Evolutionary conservation across 2,888 invertebrate genomes (phyloP).

Genomic region (Belgica antarctica): DNA sequence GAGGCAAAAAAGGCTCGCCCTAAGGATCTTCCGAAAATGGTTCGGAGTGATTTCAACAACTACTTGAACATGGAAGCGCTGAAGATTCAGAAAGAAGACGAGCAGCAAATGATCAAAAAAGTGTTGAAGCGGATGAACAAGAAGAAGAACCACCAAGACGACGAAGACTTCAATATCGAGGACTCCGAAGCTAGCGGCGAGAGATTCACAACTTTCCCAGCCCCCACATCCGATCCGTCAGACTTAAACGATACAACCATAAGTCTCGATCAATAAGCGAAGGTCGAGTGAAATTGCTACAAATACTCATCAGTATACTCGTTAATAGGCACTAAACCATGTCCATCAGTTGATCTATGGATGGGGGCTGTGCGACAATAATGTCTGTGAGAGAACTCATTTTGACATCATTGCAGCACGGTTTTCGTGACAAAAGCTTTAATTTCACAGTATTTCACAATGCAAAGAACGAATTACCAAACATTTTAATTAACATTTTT

Average conservation of each 20-base stretch:
- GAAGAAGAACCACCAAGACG: slow-evolving; percentile 30
- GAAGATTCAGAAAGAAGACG: background rate
- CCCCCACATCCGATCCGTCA: slow-evolving; percentile 1
- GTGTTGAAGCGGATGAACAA: background rate
- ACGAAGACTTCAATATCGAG: slow-evolving; percentile 29
- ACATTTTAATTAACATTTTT: too few relatives aligned
- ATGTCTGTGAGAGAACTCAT: too few relatives aligned
- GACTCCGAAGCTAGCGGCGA: slow-evolving; percentile 29
- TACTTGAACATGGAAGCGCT: background rate
- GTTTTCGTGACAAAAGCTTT: too few relatives aligned
- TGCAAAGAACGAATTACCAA: too few relatives aligned
- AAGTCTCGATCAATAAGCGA: slow-evolving; percentile 30
- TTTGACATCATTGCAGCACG: too few relatives aligned
- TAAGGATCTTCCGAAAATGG: background rate
- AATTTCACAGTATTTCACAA: too few relatives aligned
- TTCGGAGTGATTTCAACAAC: slow-evolving; percentile 23
- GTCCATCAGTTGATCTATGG: too few relatives aligned
- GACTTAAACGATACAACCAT: slow-evolving; percentile 39
- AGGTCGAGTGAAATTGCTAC: background rate
- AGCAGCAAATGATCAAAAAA: background rate
- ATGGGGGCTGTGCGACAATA: too few relatives aligned
- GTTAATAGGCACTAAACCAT: too few relatives aligned
- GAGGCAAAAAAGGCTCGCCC: background rate
- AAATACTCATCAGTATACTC: slow-evolving; percentile 22
- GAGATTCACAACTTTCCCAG: background rate